Conservation (phyloP, 2,797 vertebrate genomes). For the Mormyrops attenuatus region DNA sequence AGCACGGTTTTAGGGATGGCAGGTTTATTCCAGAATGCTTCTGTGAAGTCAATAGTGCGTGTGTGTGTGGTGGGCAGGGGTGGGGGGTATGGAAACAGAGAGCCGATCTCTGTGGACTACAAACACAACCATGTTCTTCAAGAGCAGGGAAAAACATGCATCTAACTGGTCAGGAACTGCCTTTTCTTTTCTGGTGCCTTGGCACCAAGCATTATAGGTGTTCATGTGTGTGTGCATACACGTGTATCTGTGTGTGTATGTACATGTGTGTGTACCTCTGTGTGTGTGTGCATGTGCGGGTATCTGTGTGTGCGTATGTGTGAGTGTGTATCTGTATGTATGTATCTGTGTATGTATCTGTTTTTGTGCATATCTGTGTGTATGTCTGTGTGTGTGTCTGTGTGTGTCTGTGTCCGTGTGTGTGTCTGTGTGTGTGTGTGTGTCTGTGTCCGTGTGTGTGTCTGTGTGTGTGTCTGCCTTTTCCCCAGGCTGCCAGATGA, state of each 20-base stretch:
- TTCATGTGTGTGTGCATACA: background rate
- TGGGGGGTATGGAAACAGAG: background rate
- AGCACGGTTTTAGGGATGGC: background rate
- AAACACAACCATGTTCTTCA: background rate
- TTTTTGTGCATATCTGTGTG: fast-evolving
- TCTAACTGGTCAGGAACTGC: background rate
- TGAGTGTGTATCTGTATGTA: background rate
- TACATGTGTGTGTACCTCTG: background rate
- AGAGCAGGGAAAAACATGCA: background rate
- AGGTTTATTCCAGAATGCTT: background rate
- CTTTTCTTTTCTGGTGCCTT: background rate
- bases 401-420: background rate
- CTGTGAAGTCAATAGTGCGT: background rate
- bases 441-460: background rate
- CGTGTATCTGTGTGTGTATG: background rate
- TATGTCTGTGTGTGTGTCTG: background rate
- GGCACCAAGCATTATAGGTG: background rate
- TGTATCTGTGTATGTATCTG: fast-evolving
- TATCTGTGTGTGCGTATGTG: conserved; percentile 14
- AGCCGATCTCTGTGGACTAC: background rate
- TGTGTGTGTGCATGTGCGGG: too few species aligned
- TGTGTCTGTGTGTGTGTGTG: background rate
- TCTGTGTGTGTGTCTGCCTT: conserved; percentile 4
- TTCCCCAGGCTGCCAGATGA: conserved; percentile 24
- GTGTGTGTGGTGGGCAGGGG: background rate